A percentile compares a stretch with the other conserved stretches of the same genome.
Conservation (phyloP, 2,113 vertebrate species). For the Cottus gobio region DNA sequence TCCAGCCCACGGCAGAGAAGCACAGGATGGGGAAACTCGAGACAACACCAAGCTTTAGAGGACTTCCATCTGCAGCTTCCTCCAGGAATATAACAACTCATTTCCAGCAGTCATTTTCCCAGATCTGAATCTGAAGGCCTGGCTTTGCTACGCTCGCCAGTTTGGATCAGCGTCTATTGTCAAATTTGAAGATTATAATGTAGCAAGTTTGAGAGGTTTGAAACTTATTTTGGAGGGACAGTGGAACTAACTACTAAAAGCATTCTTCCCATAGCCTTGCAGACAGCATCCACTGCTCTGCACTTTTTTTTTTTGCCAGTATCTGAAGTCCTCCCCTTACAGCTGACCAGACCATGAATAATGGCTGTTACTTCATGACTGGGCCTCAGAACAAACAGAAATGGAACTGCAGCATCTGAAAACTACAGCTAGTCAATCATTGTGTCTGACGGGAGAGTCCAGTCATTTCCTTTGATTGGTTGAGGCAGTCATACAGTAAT, state of each 20-base stretch:
- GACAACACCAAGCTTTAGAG: slow-evolving; percentile 50
- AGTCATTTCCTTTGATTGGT: slow-evolving; percentile 57
- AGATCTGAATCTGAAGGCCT: slow-evolving; percentile 31
- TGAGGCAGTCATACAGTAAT: slow-evolving; percentile 50
- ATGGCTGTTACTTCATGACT: slow-evolving; percentile 43
- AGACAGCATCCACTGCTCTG: background rate
- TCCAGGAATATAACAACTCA: slow-evolving; percentile 52
- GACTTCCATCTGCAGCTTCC: slow-evolving; percentile 64
- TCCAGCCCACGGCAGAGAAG: slow-evolving; percentile 45
- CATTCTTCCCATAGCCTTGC: background rate
- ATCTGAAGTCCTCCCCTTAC: slow-evolving; percentile 24
- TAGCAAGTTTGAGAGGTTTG: background rate
- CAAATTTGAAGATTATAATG: slow-evolving; percentile 28
- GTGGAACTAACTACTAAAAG: background rate
- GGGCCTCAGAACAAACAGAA: slow-evolving; percentile 66
- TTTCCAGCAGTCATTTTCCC: slow-evolving; percentile 55
- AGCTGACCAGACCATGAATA: slow-evolving; percentile 45
- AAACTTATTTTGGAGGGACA: slow-evolving; percentile 6
- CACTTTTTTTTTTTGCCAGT: background rate
- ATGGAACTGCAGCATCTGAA: slow-evolving; percentile 27
- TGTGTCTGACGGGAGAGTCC: slow-evolving; percentile 34
- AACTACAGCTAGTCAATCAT: slow-evolving; percentile 56
- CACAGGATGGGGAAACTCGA: slow-evolving; percentile 49
- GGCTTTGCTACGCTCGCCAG: background rate
- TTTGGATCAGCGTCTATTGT: slow-evolving; percentile 25